Conservation (phyloP, 1,140 invertebrate genomes). For the Lasaia peninsularis region DNA sequence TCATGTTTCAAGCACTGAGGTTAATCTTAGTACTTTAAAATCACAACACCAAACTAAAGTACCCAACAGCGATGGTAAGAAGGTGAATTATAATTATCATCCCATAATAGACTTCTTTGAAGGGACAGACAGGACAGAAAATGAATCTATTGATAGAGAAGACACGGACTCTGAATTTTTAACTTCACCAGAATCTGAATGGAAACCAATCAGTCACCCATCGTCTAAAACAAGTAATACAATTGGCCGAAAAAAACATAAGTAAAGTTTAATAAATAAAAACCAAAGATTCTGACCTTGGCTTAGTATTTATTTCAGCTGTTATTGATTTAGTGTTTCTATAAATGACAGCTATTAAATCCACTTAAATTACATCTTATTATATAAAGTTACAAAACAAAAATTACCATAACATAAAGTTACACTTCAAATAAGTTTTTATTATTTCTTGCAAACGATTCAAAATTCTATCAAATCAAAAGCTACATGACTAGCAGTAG, state of each 20-base stretch:
- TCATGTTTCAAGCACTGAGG: conserved; percentile 42
- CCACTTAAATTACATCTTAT: no score
- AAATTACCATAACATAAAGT: no score
- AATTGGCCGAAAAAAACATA: conserved; percentile 42
- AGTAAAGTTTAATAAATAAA: no score
- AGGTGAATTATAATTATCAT: conserved; percentile 90
- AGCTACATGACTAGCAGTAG: no score
- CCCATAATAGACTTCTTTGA: conserved; percentile 91
- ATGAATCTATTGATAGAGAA: conserved; percentile 62
- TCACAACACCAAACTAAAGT: conserved; percentile 34
- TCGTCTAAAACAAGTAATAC: conserved; percentile 32
- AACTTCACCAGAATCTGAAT: conserved; percentile 54
- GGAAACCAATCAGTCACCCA: conserved; percentile 68
- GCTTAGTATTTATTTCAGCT: no score
- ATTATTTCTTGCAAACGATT: no score
- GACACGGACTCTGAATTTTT: conserved; percentile 48
- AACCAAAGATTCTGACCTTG: conserved; percentile 6
- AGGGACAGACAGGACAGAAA: conserved; percentile 50
- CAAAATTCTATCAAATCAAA: no score
- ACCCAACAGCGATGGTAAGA: conserved; percentile 50
- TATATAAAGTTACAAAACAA: no score
- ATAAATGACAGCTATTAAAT: no score
- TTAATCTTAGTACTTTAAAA: conserved; percentile 31
- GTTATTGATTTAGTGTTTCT: no score
- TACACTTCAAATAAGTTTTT: no score